Percentiles rank a stretch among this genome's conserved stretches.
phyloP scores from a whole-genome alignment of 2,113 vertebrate species.

The Gymnarchus niloticus region DNA sequence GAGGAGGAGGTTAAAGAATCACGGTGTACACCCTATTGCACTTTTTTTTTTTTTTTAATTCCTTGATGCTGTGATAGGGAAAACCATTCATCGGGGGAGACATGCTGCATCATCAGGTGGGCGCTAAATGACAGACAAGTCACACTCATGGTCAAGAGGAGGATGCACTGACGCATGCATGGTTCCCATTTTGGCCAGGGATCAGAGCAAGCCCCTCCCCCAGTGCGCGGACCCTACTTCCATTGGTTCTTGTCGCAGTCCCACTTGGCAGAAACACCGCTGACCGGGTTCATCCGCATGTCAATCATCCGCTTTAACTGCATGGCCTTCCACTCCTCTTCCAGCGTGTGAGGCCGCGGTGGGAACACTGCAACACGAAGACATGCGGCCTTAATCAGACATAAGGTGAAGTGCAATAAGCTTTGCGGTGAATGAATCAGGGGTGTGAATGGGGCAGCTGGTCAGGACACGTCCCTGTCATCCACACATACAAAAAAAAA shows the following conservation, averaged over 20 bases:
- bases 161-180: neutral
- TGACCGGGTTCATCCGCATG: conserved; percentile 66
- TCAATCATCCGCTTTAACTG: conserved; percentile 74
- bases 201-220: neutral
- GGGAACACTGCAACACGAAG: conserved; percentile 62
- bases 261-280: conserved; percentile 74
- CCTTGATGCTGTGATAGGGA: neutral
- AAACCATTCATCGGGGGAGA: neutral
- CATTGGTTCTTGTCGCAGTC: conserved; percentile 77
- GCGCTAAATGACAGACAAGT: neutral
- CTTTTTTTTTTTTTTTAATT: too few species aligned
- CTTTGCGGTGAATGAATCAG: neutral
- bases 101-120: neutral
- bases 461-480: neutral
- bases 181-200: neutral
- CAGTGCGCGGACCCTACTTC: conserved; percentile 59
- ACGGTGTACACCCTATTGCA: too few species aligned
- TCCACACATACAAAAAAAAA: too few species aligned
- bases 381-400: neutral
- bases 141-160: neutral
- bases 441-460: neutral
- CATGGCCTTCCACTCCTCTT: conserved; percentile 61
- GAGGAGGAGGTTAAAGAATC: too few species aligned
- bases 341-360: conserved; percentile 58
- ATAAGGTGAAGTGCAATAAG: neutral